phyloP scores from a whole-genome alignment of 2,113 vertebrate species.

The Trachemys scripta region DNA sequence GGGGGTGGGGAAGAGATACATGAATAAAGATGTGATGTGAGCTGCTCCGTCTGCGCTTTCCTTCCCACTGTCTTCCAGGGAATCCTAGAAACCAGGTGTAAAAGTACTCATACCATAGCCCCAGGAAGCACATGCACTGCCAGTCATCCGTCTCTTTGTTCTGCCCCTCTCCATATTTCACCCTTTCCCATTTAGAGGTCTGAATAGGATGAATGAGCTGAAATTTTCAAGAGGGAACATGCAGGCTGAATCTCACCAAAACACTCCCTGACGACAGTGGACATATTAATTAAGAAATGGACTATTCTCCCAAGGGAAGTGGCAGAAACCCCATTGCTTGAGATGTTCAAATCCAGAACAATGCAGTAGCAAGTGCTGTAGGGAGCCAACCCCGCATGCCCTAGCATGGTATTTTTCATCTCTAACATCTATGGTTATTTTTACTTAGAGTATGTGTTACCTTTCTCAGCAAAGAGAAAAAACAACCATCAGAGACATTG shows the following conservation, averaged over 20 bases:
- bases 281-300: fast-evolving
- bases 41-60: background rate
- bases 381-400: background rate
- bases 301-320: background rate
- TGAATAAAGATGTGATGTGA: background rate
- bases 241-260: background rate
- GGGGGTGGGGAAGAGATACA: background rate
- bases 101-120: background rate
- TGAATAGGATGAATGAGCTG: background rate
- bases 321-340: fast-evolving
- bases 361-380: background rate
- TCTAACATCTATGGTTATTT: background rate
- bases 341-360: background rate
- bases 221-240: background rate
- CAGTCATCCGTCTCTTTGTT: background rate
- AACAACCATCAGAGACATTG: background rate
- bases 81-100: background rate
- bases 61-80: background rate
- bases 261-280: fast-evolving
- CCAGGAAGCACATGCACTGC: background rate
- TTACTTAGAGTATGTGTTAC: fast-evolving
- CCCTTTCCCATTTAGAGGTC: background rate
- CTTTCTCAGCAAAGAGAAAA: background rate
- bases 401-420: background rate
- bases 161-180: background rate